phyloP scores from a whole-genome alignment of 1,140 invertebrate species.

The Parasteatoda tepidariorum region DNA sequence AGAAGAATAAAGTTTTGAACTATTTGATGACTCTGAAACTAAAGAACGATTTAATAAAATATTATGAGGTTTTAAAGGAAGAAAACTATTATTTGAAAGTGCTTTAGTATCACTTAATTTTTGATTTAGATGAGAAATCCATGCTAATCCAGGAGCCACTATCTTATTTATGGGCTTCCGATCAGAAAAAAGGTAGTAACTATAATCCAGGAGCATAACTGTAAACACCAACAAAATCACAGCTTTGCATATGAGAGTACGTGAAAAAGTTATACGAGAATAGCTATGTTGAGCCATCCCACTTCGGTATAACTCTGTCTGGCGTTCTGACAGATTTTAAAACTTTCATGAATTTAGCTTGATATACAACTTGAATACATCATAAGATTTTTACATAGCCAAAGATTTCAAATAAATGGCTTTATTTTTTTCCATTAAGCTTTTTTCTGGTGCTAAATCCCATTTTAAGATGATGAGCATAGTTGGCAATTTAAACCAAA shows the following conservation, averaged over 20 bases:
- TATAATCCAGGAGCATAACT: slow-evolving; percentile 40
- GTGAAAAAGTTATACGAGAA: slow-evolving; percentile 1
- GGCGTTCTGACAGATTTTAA: not conserved
- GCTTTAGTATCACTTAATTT: slow-evolving; percentile 19
- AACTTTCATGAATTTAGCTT: no score
- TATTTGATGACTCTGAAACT: not conserved
- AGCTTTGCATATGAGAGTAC: slow-evolving; percentile 40
- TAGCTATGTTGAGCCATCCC: slow-evolving; percentile 12
- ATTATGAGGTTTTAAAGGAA: not conserved
- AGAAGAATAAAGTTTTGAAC: not conserved
- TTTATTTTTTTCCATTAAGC: no score
- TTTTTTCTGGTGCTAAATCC: no score
- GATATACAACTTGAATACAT: no score
- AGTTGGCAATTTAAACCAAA: no score
- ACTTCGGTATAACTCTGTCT: slow-evolving; percentile 7
- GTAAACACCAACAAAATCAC: slow-evolving; percentile 27
- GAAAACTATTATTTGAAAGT: not conserved
- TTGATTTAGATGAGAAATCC: slow-evolving; percentile 55
- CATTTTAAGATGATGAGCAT: no score
- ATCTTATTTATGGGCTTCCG: slow-evolving; percentile 27
- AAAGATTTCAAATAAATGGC: no score
- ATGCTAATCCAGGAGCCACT: slow-evolving; percentile 46
- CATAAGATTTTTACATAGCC: no score
- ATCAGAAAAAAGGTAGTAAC: slow-evolving; percentile 15
- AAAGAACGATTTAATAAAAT: slow-evolving; percentile 21